Base-by-base conservation (phyloP, 2,797 vertebrate species). In the Sternotherus odoratus region DNA sequence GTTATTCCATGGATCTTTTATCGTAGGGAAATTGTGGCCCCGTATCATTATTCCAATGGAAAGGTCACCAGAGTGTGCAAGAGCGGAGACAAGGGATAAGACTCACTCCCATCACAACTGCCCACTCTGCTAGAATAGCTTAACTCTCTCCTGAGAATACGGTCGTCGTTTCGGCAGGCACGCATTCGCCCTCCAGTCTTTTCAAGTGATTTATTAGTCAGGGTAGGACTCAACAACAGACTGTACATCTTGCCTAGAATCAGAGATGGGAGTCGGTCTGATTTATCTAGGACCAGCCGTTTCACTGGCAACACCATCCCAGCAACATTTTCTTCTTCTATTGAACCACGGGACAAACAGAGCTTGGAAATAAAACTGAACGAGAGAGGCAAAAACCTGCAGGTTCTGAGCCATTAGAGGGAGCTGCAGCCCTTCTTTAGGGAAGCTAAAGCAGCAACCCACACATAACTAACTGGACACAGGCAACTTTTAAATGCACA, bases 391-490 rank as follows among this genome's bases (percentile, higher is more conserved):
- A 33, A 8, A 87, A 33, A 91, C 80, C 50, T 94, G 85, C 90
- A 95, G 81, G 79, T 39, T 90, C 69, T 36, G 21, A 26, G 79
- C 97, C 97, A 95, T 95, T 89, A 97, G 97, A 97, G 97, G 97
- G 97, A 96, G 97, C 96, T 97, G 95, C 95, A 95, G 94, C 69
- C 91, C 88, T 97, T 97, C 93, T 80, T 82, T 87, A 95, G 23
- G 39, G 79, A 51, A 82, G 79, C 54, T 36, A 80, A 54, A 81
- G 85, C 28, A 69, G 5, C 69, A 50, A 5, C 48, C 46, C 12
- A 43, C 51, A 77, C n/a, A 46, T 43, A 85, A 54, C 75, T 69
- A 4, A 16, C 26, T 93, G 77, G 84, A 89, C 83, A 48, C 1
- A 0, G 0, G 36, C 60, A 96, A 96, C 90, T 97, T 96, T 48